Evolutionary conservation across 2,797 vertebrate species (phyloP).

Genomic region (Peromyscus eremicus): DNA sequence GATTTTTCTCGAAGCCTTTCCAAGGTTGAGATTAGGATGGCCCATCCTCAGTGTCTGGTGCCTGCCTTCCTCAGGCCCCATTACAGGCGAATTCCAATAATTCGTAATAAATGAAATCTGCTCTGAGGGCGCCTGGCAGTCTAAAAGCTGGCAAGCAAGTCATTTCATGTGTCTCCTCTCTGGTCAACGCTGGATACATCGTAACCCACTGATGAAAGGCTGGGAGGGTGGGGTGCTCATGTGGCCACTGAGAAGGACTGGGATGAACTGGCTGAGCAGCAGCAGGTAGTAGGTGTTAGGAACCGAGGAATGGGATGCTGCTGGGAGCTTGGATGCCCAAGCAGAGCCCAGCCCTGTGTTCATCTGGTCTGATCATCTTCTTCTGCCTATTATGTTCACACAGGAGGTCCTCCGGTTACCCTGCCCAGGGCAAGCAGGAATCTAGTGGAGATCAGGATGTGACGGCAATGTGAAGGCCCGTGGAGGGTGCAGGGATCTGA

Average conservation of each 20-base stretch:
- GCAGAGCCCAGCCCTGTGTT: neutral
- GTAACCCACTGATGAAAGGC: neutral
- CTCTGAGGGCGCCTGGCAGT: neutral
- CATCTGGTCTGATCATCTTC: too few relatives aligned
- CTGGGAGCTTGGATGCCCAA: neutral
- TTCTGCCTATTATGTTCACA: neutral
- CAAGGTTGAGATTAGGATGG: neutral
- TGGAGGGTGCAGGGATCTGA: neutral
- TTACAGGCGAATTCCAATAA: neutral
- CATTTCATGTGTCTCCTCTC: neutral
- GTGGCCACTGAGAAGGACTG: neutral
- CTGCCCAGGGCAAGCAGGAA: neutral
- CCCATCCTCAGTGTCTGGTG: neutral
- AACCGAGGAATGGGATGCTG: neutral
- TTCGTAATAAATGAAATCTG: neutral
- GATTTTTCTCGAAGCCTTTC: neutral
- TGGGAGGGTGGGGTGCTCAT: neutral
- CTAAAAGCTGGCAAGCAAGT: neutral
- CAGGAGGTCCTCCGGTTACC: neutral
- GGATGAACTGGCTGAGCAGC: neutral
- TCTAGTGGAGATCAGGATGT: neutral
- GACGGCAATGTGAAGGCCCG: neutral
- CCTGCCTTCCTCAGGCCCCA: neutral
- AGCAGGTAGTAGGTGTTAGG: neutral
- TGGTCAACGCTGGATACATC: neutral